Base-by-base conservation (phyloP, 2,888 invertebrate genomes). In the Dendrolimus houi region DNA sequence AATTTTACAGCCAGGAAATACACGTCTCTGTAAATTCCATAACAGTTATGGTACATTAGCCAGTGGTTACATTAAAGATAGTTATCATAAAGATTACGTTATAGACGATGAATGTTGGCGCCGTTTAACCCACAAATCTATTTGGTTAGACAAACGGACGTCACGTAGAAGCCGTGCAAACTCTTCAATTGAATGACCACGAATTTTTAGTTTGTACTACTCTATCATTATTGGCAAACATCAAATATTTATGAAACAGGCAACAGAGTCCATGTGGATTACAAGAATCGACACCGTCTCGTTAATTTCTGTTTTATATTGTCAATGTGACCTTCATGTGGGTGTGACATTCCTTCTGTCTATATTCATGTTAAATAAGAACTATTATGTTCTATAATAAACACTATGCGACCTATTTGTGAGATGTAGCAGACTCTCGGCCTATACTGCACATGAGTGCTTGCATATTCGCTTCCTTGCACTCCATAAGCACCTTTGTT, bases 1-100 rank as follows among this genome's bases (percentile, higher is more conserved):
- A 76, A 72, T 77, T 85, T 87, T 83, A 85, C 77, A 74, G 77
- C 75, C 79, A 77, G 86, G 86, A 86, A 87, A 82, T 81, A 71
- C 77, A 77, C 75, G 72, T 70, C 71, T 74, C 66, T 70, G 69
- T 74, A 77, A 74, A 81, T 74, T 74, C 72, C 71, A 66, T 64
- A 62, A 68, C 70, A 67, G 79, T 75, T 80, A 77, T 75, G 76
- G 74, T 73, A 74, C 75, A 72, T 78, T 75, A 75, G 73, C 69
- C 69, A 68, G 69, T 70, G 69, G 72, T 75, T 74, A 74, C 78
- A 73, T 72, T 70, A 75, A 63, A 66, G 58, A 55, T 59, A 54
- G 61, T 62, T 68, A 64, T 64, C 57, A 65, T 61, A 65, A 64
- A 58, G 66, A 64, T 68, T 67, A 64, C 66, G 65, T 63, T 66